Percentiles rank a stretch among this genome's conserved stretches.
phyloP scores from a whole-genome alignment of 2,113 vertebrate genomes.

The Urocolius indicus region DNA sequence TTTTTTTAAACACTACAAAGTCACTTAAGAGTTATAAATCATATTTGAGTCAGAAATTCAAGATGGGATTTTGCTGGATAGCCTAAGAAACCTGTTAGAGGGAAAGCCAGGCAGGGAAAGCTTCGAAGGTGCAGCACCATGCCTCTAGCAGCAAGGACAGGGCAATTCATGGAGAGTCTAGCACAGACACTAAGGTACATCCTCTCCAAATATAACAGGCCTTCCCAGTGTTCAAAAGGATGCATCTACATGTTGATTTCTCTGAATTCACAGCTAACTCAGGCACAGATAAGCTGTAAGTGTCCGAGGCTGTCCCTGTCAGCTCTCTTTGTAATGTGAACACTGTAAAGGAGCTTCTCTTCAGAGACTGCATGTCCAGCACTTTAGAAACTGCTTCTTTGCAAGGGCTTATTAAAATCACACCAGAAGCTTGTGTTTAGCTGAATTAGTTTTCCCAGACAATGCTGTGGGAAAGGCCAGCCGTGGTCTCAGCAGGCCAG shows the following conservation, averaged over 20 bases:
- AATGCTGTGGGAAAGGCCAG: not conserved
- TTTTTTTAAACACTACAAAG: not conserved
- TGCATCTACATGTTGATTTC: not conserved
- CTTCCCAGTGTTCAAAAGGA: not conserved
- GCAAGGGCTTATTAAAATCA: not conserved
- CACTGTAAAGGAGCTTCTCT: not conserved
- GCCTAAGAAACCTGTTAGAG: not conserved
- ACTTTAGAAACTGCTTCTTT: not conserved
- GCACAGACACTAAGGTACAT: not conserved
- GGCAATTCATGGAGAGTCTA: rapidly evolving
- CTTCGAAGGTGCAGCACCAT: not conserved
- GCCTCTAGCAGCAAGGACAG: not conserved
- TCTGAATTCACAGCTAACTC: not conserved
- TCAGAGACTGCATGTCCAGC: not conserved
- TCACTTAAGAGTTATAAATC: not conserved
- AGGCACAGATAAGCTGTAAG: not conserved
- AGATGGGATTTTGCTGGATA: not conserved
- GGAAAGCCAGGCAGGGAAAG: not conserved
- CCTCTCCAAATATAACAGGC: not conserved
- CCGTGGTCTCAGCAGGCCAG: not conserved
- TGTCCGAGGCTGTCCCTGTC: not conserved
- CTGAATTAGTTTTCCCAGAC: not conserved
- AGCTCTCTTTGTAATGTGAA: not conserved
- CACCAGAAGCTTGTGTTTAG: not conserved
- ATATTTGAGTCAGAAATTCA: not conserved